Evolutionary conservation across 1,140 invertebrate species (phyloP).

Genomic region (Ctenoplectra terminalis): DNA sequence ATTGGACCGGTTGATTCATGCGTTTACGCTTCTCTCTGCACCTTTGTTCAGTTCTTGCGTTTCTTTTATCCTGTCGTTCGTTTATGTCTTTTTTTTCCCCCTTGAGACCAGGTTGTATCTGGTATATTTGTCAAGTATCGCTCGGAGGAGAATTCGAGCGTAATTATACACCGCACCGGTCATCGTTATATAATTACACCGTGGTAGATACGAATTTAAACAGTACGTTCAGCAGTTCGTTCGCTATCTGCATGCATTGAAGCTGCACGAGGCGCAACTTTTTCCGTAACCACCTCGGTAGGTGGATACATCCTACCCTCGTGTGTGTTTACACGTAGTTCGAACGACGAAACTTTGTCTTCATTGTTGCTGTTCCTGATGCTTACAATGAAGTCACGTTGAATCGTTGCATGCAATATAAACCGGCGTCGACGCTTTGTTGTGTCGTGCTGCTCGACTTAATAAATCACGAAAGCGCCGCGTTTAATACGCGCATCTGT

Average conservation of each 20-base stretch:
- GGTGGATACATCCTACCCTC: conserved; percentile 25
- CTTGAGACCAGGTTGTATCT: background rate
- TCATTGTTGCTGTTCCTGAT: background rate
- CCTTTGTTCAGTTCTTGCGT: background rate
- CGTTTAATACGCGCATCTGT: conserved; percentile 22
- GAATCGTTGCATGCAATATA: conserved; percentile 35
- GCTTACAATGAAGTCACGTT: conserved; percentile 53
- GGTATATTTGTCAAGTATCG: conserved; percentile 34
- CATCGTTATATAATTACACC: conserved; percentile 46
- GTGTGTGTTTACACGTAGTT: too few relatives aligned
- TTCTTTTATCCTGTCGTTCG: background rate
- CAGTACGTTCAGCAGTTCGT: too few relatives aligned
- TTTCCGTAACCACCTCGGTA: background rate
- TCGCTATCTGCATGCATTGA: conserved; percentile 4
- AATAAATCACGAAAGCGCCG: conserved; percentile 44
- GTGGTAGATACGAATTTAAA: conserved; percentile 29
- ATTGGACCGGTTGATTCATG: background rate
- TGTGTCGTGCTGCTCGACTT: background rate
- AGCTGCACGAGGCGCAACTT: conserved; percentile 1
- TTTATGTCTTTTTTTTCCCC: background rate
- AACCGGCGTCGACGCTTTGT: conserved; percentile 8
- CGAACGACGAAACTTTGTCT: too few relatives aligned
- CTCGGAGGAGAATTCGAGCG: background rate
- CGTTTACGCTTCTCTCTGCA: too few relatives aligned
- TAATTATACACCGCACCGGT: conserved; percentile 30